Evolutionary conservation across 2,888 invertebrate genomes (phyloP), one percentile per base, ranked within the genome.

Genomic region (Sarcophaga rosellei): DNA sequence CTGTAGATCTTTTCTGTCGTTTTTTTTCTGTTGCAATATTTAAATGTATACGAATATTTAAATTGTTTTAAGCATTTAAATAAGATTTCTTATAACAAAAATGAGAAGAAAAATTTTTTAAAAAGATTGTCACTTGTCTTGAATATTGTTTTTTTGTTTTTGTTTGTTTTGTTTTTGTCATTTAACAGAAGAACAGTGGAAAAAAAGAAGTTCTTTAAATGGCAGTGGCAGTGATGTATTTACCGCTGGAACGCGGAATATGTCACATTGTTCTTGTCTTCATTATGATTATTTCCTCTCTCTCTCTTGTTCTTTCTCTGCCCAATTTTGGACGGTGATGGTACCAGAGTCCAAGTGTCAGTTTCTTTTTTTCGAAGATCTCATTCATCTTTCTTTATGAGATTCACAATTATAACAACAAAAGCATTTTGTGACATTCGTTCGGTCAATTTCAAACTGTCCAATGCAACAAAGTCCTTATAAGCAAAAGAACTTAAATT

Each of bases 401-500:
- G 23, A 20, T 63, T 47, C 20, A 53, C 3, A 44, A 35, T 35
- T 0, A 35, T 35, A 35, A 35, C 1, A 35, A 35, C 35, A 35
- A 8, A 35, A 35, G 10, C 10, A 12, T 25, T 45, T 21, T 47
- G 45, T 86, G 83, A 81, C 86, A 86, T 83, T 74, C 86, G 86
- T 86, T 83, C 80, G 86, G 80, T 83, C 83, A 86, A 83, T 81
- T 86, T 86, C 80, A 86, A 68, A 15, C 65, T 83, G 81, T 83
- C 80, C 77, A 77, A 86, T 73, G 35, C 35, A 35, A 10, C 35
- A 35, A 35, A 35, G 35, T 35, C 8, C 2, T 8, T 2, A 35
- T 0, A 35, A 35, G 35, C 35, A 0, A 35, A 10, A 10, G 2
- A 35, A 35, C 35, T 35, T 10, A 35, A 35, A 35, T 35, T 35